A percentile compares a stretch with the other conserved stretches of the same genome.
Conservation (phyloP, 1,140 invertebrate genomes). For the Drosophila nigrodunni region DNA sequence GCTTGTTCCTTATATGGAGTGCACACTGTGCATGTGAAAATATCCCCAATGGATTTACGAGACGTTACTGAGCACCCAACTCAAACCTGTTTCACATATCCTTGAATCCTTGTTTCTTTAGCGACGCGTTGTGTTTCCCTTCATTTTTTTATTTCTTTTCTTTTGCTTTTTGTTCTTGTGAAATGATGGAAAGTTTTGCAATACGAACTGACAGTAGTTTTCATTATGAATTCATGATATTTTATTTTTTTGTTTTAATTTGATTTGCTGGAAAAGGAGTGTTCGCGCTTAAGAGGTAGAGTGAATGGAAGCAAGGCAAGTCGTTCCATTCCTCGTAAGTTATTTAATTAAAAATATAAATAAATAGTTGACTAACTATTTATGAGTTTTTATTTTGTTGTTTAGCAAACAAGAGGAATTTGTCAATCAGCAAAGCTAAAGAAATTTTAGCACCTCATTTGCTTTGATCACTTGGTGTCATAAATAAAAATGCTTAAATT, state of each 20-base stretch:
- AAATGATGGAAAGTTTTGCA: constrained; percentile 72
- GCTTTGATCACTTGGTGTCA: no score
- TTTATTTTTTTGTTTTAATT: constrained; percentile 30
- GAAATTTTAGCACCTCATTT: no score
- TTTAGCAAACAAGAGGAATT: no score
- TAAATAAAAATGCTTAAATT: background rate
- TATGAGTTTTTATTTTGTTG: no score
- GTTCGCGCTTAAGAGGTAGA: background rate
- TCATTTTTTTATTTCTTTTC: background rate
- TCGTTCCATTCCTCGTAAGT: no score
- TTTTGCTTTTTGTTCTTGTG: background rate
- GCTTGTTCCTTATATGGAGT: constrained; percentile 24
- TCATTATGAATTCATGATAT: constrained; percentile 71
- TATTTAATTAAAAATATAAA: no score
- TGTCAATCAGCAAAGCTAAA: no score
- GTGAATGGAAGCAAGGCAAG: no score
- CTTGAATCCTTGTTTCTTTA: constrained; percentile 20
- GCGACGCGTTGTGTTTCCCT: constrained; percentile 16
- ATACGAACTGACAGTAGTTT: constrained; percentile 70
- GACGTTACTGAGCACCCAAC: constrained; percentile 65
- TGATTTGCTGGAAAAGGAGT: constrained; percentile 2
- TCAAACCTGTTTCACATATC: constrained; percentile 50
- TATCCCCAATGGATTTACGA: constrained; percentile 64
- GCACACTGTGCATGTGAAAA: constrained; percentile 39
- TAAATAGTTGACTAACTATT: no score